Conservation (phyloP, 2,888 invertebrate genomes). For the Macroteleia sp. region DNA sequence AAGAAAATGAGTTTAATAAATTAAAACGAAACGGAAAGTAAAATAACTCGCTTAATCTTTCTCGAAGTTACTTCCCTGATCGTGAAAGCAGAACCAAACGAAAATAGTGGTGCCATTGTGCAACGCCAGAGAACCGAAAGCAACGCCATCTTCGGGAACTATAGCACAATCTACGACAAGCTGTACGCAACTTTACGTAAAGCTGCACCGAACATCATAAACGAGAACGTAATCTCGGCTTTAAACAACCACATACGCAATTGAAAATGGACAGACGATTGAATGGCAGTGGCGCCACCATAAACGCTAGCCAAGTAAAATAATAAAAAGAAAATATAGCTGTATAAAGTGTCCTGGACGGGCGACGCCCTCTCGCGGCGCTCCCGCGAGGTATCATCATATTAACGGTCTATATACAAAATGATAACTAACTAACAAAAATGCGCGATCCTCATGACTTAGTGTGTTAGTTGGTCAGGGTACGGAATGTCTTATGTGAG, state of each 20-base stretch:
- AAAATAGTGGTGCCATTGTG: too few relatives aligned
- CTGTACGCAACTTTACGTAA: slow-evolving; percentile 1
- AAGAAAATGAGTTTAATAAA: too few relatives aligned
- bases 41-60: too few relatives aligned
- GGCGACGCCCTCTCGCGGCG: slow-evolving; percentile 11
- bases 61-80: too few relatives aligned
- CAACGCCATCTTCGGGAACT: too few relatives aligned
- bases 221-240: background rate
- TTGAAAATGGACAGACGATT: background rate
- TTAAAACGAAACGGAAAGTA: too few relatives aligned
- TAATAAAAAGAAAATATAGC: background rate
- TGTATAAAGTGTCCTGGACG: slow-evolving; percentile 28
- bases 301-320: background rate
- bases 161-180: too few relatives aligned
- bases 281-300: background rate
- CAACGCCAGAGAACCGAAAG: too few relatives aligned
- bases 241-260: slow-evolving; percentile 5
- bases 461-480: too few relatives aligned
- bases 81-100: too few relatives aligned
- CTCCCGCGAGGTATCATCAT: slow-evolving; percentile 15
- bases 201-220: slow-evolving; percentile 8
- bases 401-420: slow-evolving; percentile 45
- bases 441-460: slow-evolving; percentile 33
- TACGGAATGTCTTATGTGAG: too few relatives aligned
- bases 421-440: slow-evolving; percentile 41